Conservation (phyloP, 64 coral and sea anemone species). For the Stichodactyla mertensii region DNA sequence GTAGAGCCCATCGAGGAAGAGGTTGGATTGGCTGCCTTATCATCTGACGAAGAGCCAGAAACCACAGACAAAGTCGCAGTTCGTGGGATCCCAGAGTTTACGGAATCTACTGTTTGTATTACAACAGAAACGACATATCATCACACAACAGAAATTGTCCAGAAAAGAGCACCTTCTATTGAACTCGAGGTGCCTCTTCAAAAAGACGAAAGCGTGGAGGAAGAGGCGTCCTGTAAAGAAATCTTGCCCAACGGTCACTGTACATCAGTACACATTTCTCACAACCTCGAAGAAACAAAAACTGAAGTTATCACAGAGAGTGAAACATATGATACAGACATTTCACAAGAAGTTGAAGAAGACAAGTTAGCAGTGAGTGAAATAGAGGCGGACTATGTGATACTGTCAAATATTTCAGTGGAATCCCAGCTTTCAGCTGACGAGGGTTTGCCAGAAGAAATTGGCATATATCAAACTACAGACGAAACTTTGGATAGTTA, state of each 20-base stretch:
- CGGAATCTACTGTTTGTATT: slow-evolving; percentile 25
- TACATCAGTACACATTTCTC: not conserved
- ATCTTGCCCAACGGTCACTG: not conserved
- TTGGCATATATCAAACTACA: not conserved
- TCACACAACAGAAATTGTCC: not conserved
- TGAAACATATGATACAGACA: not conserved
- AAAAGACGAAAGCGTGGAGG: not conserved
- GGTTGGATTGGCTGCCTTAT: not conserved
- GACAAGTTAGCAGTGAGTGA: not conserved
- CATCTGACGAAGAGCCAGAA: slow-evolving; percentile 12
- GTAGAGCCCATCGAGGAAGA: not conserved
- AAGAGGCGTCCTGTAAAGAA: not conserved
- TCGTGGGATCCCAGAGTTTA: not conserved
- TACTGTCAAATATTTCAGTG: not conserved
- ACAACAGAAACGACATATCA: slow-evolving; percentile 14
- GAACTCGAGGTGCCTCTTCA: not conserved
- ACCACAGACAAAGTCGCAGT: not conserved
- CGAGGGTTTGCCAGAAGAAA: not conserved
- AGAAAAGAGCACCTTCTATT: slow-evolving; percentile 4
- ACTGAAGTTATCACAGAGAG: not conserved
- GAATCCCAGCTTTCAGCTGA: not conserved
- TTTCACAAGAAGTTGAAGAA: not conserved
- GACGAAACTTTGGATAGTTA: no score
- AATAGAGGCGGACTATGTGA: not conserved
- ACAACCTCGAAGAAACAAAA: not conserved